Base-by-base conservation (phyloP, 2,888 invertebrate genomes). In the Hirtodrosophila trivittata region DNA sequence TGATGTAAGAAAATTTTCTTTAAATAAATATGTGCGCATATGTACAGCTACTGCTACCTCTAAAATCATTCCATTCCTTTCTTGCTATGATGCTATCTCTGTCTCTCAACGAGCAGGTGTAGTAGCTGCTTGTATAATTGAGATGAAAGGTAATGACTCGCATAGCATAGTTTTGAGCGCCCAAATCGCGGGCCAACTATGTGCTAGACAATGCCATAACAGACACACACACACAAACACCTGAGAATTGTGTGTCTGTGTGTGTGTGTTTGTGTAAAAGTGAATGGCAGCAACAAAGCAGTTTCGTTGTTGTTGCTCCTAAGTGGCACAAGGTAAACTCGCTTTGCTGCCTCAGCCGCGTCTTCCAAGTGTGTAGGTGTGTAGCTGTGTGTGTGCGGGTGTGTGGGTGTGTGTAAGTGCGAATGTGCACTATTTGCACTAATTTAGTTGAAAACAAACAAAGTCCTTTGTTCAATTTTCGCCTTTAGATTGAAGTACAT, bases 361-460 rank as follows among this genome's bases (percentile, higher is more conserved):
- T 49, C 33, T 42, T 42, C 35, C 47, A 58, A 55, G 41, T 47
- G 45, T 45, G 42, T 55, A 59, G 41, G 62, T 65, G 60, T 42
- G 41, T 52, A 59, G 38, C 57, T 65, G 58, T 39, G 49, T 37
- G 35, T 33, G 12, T 38, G 14, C 35, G 12, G 42, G 13, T 21
- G 41, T 43, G 57, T 49, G 10, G 26, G 39, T 52, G 37, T 42
- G 25, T 50, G 41, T 49, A 45, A 65, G 46, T 66, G 43, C 58
- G 56, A 64, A 60, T 68, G 66, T 56, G 56, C 77, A 86, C 83
- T 83, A 83, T 86, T 84, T 87, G 87, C 87, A 84, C 84, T 87
- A 84, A 84, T 87, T 84, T 87, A 78, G 84, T 86, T 86, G 78
- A 76, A 84, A 78, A 87, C 84, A 87, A 84, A 87, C 80, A 76